Percentiles rank a stretch among this genome's conserved stretches.
Conservation (phyloP, 2,797 vertebrate genomes). For the Champsocephalus esox region DNA sequence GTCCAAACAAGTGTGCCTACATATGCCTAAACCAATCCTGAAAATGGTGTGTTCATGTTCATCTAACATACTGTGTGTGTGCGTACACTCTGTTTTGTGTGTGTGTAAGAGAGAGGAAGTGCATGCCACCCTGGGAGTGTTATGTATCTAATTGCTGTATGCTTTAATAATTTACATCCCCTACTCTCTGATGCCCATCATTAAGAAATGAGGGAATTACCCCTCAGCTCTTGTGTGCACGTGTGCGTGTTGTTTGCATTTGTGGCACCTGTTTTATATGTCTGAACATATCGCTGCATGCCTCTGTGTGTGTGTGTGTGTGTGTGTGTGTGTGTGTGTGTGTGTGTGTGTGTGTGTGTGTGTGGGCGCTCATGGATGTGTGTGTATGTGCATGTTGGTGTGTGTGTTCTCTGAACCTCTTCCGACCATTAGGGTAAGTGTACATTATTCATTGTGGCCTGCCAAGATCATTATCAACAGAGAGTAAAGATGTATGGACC, state of each 20-base stretch:
- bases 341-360: not conserved
- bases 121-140: conserved; percentile 64
- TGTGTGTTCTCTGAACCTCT: conserved; percentile 53
- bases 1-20: not conserved
- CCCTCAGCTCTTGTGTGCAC: conserved; percentile 29
- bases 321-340: conserved; percentile 23
- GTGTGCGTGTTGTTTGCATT: not conserved
- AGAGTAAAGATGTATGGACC: conserved; percentile 53
- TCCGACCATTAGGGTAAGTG: conserved; percentile 72
- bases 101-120: conserved; percentile 30
- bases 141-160: conserved; percentile 77
- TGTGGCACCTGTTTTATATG: not conserved
- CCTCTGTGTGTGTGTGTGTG: conserved; percentile 1
- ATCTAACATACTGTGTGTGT: conserved; percentile 24
- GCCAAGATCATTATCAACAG: conserved; percentile 73
- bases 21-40: conserved; percentile 9
- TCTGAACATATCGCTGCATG: conserved; percentile 7
- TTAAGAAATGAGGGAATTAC: conserved; percentile 73
- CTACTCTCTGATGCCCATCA: conserved; percentile 72
- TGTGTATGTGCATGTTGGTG: not conserved
- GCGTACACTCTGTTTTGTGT: conserved; percentile 18
- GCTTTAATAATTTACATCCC: conserved; percentile 77
- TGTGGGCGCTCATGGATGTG: not conserved
- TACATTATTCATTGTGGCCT: conserved; percentile 76
- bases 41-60: conserved; percentile 10